Percentiles rank a stretch among this genome's conserved stretches.
These are phyloP conservation scores for Seira sanloemensis DNA, from an alignment of 2,888 invertebrate genomes.

Conservation along the genomic window DNA sequence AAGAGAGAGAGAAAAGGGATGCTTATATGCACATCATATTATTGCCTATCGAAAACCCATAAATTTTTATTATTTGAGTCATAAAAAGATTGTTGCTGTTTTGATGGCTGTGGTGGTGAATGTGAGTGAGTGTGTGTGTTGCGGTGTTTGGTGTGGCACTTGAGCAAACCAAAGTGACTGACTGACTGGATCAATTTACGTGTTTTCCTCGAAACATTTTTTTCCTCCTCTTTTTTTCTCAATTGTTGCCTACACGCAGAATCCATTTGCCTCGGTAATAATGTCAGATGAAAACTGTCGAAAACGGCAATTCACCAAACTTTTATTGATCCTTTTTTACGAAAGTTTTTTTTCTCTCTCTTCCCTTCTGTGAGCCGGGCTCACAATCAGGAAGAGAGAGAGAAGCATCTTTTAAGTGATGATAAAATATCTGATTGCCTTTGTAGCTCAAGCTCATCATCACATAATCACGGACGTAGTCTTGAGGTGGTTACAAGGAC, in stretches of 20 bases:
- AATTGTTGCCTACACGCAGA: slow-evolving; percentile 13
- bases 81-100: slow-evolving; percentile 63
- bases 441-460: background rate
- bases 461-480: background rate
- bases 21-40: background rate
- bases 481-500: background rate
- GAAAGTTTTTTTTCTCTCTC: background rate
- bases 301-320: slow-evolving; percentile 13
- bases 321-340: slow-evolving; percentile 15
- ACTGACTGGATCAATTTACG: slow-evolving; percentile 12
- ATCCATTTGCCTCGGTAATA: slow-evolving; percentile 16
- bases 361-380: no score
- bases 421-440: background rate
- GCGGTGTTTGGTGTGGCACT: slow-evolving; percentile 46
- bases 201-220: slow-evolving; percentile 15
- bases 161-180: slow-evolving; percentile 19
- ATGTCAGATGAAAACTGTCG: background rate
- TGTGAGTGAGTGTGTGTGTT: background rate
- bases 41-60: slow-evolving; percentile 73
- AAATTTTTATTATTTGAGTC: slow-evolving; percentile 73
- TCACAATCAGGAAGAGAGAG: background rate
- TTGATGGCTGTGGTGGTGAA: slow-evolving; percentile 25
- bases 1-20: background rate
- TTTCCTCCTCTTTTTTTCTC: background rate
- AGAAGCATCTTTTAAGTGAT: background rate